Evolutionary conservation across 2,888 invertebrate genomes (phyloP).

Genomic region (Lepas anatifera): DNA sequence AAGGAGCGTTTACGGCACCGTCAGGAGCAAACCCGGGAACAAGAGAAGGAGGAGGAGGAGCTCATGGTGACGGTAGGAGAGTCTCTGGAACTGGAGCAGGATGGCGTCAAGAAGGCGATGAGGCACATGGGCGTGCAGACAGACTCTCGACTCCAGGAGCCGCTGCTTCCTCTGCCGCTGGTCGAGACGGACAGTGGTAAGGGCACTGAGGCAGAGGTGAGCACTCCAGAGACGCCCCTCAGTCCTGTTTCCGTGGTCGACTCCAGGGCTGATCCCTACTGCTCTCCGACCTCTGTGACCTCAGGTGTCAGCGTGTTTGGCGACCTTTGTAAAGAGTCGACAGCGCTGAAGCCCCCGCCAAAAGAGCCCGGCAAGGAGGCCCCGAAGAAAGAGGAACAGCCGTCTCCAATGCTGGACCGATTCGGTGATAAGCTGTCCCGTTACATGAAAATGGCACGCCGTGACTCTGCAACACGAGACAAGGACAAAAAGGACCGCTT

Average conservation of each 20-base stretch:
- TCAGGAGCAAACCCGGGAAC: constrained; percentile 50
- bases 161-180: constrained; percentile 14
- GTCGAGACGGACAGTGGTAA: constrained; percentile 26
- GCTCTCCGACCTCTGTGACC: neutral
- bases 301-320: neutral
- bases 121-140: constrained; percentile 12
- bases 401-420: neutral
- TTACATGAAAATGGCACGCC: constrained; percentile 72
- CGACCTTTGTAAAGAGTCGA: neutral
- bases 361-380: neutral
- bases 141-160: constrained; percentile 15
- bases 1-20: constrained; percentile 51
- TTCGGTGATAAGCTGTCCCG: constrained; percentile 77
- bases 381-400: constrained; percentile 9
- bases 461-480: constrained; percentile 58
- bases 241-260: constrained; percentile 4
- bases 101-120: constrained; percentile 37
- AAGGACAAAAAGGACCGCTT: constrained; percentile 67
- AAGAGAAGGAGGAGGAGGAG: constrained; percentile 35
- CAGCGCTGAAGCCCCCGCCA: neutral
- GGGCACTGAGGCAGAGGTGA: constrained; percentile 8
- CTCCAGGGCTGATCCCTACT: neutral
- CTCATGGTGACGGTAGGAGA: constrained; percentile 38
- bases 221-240: constrained; percentile 3
- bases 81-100: constrained; percentile 32